Evolutionary conservation across 2,797 vertebrate species (phyloP), one percentile per base, ranked within the genome.

Genomic region (Margarornis squamiger): DNA sequence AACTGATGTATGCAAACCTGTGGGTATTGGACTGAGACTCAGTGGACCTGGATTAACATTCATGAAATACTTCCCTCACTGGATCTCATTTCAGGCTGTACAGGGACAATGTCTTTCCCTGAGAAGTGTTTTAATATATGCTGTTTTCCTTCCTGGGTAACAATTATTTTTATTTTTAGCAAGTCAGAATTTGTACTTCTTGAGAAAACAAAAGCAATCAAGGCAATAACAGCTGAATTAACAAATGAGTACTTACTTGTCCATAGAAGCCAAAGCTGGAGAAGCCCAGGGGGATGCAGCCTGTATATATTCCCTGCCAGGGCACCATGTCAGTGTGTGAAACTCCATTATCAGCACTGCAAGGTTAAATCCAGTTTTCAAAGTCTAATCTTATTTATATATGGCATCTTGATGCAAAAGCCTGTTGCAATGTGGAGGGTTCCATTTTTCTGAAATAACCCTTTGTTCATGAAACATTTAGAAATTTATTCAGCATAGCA

Each of bases 1-100:
- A 92, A 92, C 26, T 36, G 67, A 82, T 89, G 12, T 65, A 85
- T 89, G 70, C 72, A 87, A 74, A 79, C 59, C 57, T 81, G 18
- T 26, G 32, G 29, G 30, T 73, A 72, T 45, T 76, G 52, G 51
- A 9, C 72, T 86, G 79, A 85, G 41, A 19, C 39, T 78, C 51
- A 8, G 43, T 78, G 58, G 46, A 55, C 46, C 14, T 72, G 73
- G 86, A 80, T 81, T 77, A 93, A 67, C 58, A 43, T 94, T 92
- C 55, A 68, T 86, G 21, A 88, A 88, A 75, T 66, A 54, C 27
- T 93, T 96, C 51, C 16, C 24, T 91, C 6, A 1, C 76, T 36
- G 18, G 10, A 5, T 91, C 27, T 91, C n/a, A 45, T 75, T 93
- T 93, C 86, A 86, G n/a, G 67, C 41, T 3, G 0, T 49, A 58